Conservation (phyloP, 2,113 vertebrate species). For the Ivindomyrus marchei region DNA sequence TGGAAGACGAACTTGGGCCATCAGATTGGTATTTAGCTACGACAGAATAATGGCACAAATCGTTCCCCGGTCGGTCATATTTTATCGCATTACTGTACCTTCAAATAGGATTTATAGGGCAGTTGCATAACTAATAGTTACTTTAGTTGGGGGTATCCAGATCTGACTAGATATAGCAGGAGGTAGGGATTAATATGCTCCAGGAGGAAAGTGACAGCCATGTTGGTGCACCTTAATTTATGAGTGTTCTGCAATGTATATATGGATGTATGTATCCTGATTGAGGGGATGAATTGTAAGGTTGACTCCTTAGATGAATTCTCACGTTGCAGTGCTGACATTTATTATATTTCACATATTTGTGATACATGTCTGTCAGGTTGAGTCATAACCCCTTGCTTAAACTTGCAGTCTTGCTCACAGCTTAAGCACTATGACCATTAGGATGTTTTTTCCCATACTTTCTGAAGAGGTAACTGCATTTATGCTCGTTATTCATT, state of each 20-base stretch:
- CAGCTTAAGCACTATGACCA: background rate
- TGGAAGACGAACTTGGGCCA: background rate
- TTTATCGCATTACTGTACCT: background rate
- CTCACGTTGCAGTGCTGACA: background rate
- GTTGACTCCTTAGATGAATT: background rate
- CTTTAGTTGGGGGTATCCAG: background rate
- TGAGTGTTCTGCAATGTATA: background rate
- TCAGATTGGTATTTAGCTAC: background rate
- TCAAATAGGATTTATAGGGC: background rate
- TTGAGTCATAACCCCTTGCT: background rate
- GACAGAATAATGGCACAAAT: background rate
- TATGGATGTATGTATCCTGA: background rate
- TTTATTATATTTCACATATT: background rate
- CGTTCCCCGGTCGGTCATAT: background rate
- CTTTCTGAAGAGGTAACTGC: background rate
- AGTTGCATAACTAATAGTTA: conserved; percentile 8
- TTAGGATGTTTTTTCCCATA: background rate
- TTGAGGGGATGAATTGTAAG: background rate
- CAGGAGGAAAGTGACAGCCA: background rate
- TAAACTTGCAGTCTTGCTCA: background rate
- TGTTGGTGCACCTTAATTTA: background rate
- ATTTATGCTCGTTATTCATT: background rate
- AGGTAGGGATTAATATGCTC: background rate
- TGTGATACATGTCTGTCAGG: background rate
- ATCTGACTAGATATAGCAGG: background rate